Evolutionary conservation across 2,113 vertebrate genomes (phyloP).

Genomic region (Onychostruthus taczanowskii): DNA sequence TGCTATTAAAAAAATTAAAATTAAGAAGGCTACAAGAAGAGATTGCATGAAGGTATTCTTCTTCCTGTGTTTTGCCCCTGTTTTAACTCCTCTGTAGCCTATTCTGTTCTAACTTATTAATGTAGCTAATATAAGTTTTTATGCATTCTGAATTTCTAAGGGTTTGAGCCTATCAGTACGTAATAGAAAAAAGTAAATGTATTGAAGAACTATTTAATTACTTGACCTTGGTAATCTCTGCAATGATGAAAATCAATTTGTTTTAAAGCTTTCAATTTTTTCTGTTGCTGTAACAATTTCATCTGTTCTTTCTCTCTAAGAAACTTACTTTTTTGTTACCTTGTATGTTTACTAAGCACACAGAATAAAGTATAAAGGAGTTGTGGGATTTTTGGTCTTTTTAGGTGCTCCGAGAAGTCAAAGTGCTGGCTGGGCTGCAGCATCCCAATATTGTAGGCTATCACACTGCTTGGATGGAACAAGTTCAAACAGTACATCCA

Average conservation of each 20-base stretch:
- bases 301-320: background rate
- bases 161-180: background rate
- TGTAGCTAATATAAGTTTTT: background rate
- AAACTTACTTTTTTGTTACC: background rate
- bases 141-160: background rate
- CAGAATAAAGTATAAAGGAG: background rate
- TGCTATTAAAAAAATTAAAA: slow-evolving; percentile 95
- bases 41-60: slow-evolving; percentile 92
- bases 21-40: slow-evolving; percentile 88
- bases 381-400: background rate
- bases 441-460: slow-evolving; percentile 92
- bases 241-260: background rate
- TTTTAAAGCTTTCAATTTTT: background rate
- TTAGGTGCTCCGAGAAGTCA: slow-evolving; percentile 93
- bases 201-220: background rate
- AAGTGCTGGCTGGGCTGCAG: slow-evolving; percentile 91
- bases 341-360: background rate
- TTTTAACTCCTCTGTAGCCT: background rate
- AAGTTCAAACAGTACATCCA: slow-evolving; percentile 77
- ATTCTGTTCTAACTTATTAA: background rate
- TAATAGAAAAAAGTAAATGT: background rate
- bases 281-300: background rate
- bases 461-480: slow-evolving; percentile 97
- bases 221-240: background rate
- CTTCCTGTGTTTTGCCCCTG: background rate